Percentiles rank a stretch among this genome's conserved stretches.
These are phyloP conservation scores for Panzeria rudis DNA, from an alignment of 2,888 invertebrate genomes.

Conservation along the genomic window DNA sequence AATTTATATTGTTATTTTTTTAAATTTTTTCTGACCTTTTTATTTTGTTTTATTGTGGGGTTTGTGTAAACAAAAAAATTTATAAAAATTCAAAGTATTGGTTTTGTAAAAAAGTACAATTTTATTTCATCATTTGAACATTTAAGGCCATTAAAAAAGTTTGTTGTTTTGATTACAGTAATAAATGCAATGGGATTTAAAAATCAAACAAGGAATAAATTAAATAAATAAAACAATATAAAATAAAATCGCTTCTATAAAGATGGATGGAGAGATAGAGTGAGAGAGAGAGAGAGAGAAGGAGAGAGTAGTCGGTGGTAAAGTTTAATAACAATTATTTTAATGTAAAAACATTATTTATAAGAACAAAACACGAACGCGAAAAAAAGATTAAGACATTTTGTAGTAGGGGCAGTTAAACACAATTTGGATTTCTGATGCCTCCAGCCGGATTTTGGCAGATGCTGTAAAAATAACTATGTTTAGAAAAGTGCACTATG, in stretches of 20 bases:
- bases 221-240: slow-evolving; percentile 32
- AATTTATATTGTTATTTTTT: slow-evolving; percentile 43
- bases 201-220: slow-evolving; percentile 27
- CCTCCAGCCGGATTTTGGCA: background rate
- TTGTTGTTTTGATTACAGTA: slow-evolving; percentile 69
- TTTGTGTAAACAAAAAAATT: slow-evolving; percentile 28
- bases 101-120: slow-evolving; percentile 45
- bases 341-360: slow-evolving; percentile 50
- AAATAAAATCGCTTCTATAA: slow-evolving; percentile 23
- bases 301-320: slow-evolving; percentile 7
- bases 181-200: slow-evolving; percentile 64
- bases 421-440: background rate
- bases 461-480: too few species aligned
- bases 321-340: slow-evolving; percentile 62
- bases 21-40: background rate
- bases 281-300: background rate
- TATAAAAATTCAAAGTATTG: slow-evolving; percentile 37
- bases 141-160: slow-evolving; percentile 69
- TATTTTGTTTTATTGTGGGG: slow-evolving; percentile 15
- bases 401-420: background rate
- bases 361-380: slow-evolving; percentile 7
- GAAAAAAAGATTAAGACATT: background rate
- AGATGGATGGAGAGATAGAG: background rate
- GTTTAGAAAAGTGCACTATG: too few species aligned
- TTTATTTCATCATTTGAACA: slow-evolving; percentile 68